Conservation (phyloP, 2,888 invertebrate genomes). For the Chrysina gloriosa region DNA sequence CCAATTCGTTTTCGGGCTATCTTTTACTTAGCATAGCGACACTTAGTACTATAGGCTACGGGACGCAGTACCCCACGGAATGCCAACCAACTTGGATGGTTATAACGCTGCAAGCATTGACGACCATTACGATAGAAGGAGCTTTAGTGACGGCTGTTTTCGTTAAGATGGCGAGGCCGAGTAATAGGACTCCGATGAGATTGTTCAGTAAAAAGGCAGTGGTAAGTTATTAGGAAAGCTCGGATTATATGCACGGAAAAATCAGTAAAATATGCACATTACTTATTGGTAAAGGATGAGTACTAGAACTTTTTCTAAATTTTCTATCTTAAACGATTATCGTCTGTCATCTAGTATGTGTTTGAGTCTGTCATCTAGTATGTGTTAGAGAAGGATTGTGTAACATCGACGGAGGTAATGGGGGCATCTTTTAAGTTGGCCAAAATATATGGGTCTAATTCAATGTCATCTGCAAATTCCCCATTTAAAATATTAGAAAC, state of each 20-base stretch:
- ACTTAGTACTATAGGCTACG: constrained; percentile 59
- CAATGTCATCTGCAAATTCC: too few species aligned
- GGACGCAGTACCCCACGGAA: constrained; percentile 57
- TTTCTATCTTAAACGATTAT: too few species aligned
- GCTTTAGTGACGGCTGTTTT: constrained; percentile 68
- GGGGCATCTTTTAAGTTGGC: too few species aligned
- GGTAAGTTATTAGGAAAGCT: constrained; percentile 64
- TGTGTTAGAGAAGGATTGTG: too few species aligned
- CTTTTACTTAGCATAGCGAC: constrained; percentile 59
- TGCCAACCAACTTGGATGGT: constrained; percentile 54
- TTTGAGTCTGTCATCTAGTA: constrained; percentile 1
- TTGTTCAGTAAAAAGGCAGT: constrained; percentile 80
- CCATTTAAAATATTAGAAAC: too few species aligned
- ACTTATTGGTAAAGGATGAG: too few species aligned
- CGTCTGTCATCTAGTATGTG: background rate
- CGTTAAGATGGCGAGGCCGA: constrained; percentile 76
- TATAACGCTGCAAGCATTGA: constrained; percentile 54
- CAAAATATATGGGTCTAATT: too few species aligned
- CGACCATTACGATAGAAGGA: constrained; percentile 59
- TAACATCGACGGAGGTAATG: too few species aligned
- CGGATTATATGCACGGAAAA: too few species aligned
- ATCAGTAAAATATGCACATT: too few species aligned
- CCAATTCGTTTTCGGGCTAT: constrained; percentile 56
- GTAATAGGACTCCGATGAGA: constrained; percentile 58
- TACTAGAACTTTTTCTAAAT: too few species aligned